Base-by-base conservation (phyloP, 2,888 invertebrate species). In the Brachynemurus nebulosus region DNA sequence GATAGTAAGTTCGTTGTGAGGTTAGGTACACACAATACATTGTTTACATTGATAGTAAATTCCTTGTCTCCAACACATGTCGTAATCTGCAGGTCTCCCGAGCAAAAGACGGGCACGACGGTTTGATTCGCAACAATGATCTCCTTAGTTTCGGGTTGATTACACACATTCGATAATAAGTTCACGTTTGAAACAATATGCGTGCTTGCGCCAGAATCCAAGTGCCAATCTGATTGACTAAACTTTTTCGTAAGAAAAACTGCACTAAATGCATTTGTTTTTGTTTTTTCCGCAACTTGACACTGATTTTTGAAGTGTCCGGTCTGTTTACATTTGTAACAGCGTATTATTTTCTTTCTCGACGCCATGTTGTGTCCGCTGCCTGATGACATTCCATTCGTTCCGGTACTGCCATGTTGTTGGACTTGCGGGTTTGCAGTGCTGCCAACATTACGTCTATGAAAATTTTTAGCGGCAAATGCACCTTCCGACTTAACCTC, bases 191-290 rank as follows among this genome's bases (percentile, higher is more conserved):
- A 6, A 7, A 23, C 19, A 60, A 48, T 45, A 30, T 51, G 48
- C 23, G n/a, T 25, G 12, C 47, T 51, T 7, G 52, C 52, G 20
- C 50, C 52, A 7, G 43, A 49, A 44, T 51, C 49, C 8, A 48
- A 33, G 19, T 51, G 52, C 40, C 46, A 52, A 27, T 53, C 52
- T n/a, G 25, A 16, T 21, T 23, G 12, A 19, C 14, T 39, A 9
- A 45, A 49, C 12, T 43, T 16, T 2, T 42, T 45, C 16, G 40
- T 50, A 23, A 50, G 42, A 17, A 42, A 44, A 21, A 46, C 47
- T 20, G 46, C 48, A 40, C 40, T 49, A 45, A 53, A 52, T 16
- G 50, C 52, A 44, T 49, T 52, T n/a, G 42, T 44, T n/a, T 17
- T 33, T 45, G n/a, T 34, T 41, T 45, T 20, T 40, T 40, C 16